These are phyloP conservation scores for Melanotaenia trifasciata DNA, from an alignment of 2,797 vertebrate species.

Conservation along the genomic window DNA sequence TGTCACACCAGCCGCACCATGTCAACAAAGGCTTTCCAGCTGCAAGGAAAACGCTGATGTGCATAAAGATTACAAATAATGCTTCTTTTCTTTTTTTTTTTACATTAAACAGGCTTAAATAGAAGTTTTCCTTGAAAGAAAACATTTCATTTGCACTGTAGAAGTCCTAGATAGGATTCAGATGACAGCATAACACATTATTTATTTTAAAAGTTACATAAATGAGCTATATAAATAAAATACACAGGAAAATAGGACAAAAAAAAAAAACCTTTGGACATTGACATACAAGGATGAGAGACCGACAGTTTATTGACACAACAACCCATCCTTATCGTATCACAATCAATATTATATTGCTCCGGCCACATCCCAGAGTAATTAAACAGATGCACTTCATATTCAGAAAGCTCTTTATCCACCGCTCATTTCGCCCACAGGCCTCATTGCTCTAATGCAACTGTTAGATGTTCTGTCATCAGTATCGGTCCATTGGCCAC, in stretches of 20 bases:
- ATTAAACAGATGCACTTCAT: conserved; percentile 74
- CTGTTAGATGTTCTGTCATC: conserved; percentile 70
- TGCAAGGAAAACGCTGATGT: background rate
- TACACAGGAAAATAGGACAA: conserved; percentile 11
- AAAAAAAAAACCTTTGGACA: conserved; percentile 8
- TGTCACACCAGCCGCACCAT: background rate
- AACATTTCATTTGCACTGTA: background rate
- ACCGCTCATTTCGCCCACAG: conserved; percentile 52
- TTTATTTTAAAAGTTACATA: conserved; percentile 2
- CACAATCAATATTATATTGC: conserved; percentile 68
- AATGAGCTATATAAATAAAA: conserved; percentile 9
- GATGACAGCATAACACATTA: background rate
- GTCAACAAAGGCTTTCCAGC: background rate
- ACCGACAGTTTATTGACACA: conserved; percentile 65
- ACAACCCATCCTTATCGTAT: conserved; percentile 63
- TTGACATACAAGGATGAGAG: conserved; percentile 50
- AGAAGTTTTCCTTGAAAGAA: background rate
- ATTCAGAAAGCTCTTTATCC: conserved; percentile 52
- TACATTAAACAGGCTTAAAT: background rate
- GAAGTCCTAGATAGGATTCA: background rate
- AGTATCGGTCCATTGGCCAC: conserved; percentile 46
- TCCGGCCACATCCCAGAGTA: conserved; percentile 62
- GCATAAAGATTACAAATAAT: background rate
- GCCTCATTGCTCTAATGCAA: conserved; percentile 78
- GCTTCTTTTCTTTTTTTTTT: background rate